Evolutionary conservation across 2,888 invertebrate genomes (phyloP), one percentile per base, ranked within the genome.

Genomic region (Drosophila mimica): DNA sequence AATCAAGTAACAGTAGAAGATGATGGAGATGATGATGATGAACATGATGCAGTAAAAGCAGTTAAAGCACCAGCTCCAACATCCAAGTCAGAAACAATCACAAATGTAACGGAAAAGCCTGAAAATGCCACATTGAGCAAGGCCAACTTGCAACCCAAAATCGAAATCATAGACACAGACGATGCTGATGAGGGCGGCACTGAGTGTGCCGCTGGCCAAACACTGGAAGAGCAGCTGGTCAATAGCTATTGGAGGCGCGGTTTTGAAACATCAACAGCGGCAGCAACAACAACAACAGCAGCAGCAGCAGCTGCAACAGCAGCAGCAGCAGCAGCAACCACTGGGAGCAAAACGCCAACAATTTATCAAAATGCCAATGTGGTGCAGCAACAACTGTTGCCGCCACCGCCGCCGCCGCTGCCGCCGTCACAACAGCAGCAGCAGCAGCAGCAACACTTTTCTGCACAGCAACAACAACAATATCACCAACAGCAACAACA

Each of bases 231-330:
- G 93, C 97, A 97, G 93, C 81, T 92, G 68, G 96, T 97, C 93
- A 97, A 97, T 93, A 95, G 95, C 89, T 95, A 96, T 93, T 96
- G 96, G 96, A 95, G 96, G 92, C 95, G 96, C 88, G 95, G 95
- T 89, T 94, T 96, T 92, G 96, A 96, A 48, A 92, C 74, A 25
- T 17, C 76, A 52, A 51, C 57, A 64, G 28, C 77, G 43, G 36
- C 70, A 52, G 48, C 74, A 57, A 28, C 77, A 36, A 38, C 65
- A 31, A 25, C 73, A 56, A 81, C 87, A 76, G 70, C 88, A 74
- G 69, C 88, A 48, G 4, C 48, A 28, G 20, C 20, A 13, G 11
- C 6, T 1, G 2, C 43, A 20, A 1, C 25, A 25, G 8, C 20
- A n/a, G 11, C 51, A 28, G 3, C 36, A 40, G 17, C 52, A 57